phyloP scores from a whole-genome alignment of 30 jellyfish, hydroid and myxozoan genomes.

The Catostylus mosaicus region DNA sequence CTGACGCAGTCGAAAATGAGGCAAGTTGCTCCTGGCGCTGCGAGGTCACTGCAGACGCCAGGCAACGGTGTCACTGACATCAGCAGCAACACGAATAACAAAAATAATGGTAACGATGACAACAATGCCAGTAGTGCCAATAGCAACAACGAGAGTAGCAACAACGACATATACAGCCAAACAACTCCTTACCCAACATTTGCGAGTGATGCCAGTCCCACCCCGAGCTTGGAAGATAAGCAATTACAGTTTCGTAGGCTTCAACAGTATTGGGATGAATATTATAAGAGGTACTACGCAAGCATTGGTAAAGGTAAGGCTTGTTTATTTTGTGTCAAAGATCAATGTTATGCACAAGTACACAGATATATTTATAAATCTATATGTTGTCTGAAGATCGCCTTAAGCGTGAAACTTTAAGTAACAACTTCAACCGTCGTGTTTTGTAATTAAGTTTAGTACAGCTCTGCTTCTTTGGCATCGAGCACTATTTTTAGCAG shows the following conservation, averaged over 20 bases:
- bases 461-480: no score
- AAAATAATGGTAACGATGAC: neutral
- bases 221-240: constrained; percentile 3
- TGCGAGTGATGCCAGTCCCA: neutral
- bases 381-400: no score
- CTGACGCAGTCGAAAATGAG: constrained; percentile 54
- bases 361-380: no score
- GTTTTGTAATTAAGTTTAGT: no score
- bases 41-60: constrained; percentile 50
- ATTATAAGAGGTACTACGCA: constrained; percentile 55
- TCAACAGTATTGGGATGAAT: constrained; percentile 62
- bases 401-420: no score
- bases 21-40: constrained; percentile 62
- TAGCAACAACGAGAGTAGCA: neutral
- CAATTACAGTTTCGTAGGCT: constrained; percentile 22
- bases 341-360: no score
- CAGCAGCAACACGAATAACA: neutral
- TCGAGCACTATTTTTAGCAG: no score
- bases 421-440: no score
- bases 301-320: constrained; percentile 42
- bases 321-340: neutral
- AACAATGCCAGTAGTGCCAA: constrained; percentile 7
- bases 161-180: neutral
- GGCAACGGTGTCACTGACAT: neutral
- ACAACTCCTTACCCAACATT: neutral